Percentiles rank a stretch among this genome's conserved stretches.
These are phyloP conservation scores for Epizoanthus scotinus DNA, from an alignment of 92 coral and sea anemone species.

Conservation along the genomic window DNA sequence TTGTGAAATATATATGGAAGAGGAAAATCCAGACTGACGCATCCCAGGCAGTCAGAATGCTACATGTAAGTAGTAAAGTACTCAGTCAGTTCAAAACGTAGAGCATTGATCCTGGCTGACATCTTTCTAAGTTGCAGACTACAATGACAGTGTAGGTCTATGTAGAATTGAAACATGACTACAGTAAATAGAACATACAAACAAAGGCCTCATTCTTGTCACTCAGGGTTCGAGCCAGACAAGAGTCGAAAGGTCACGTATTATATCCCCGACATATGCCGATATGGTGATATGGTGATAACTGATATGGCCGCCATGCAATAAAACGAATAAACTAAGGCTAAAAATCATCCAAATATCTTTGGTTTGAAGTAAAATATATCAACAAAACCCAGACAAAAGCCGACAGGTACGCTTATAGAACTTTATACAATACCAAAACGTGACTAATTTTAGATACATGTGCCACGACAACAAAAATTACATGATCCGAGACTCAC, in stretches of 20 bases:
- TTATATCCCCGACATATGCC: neutral
- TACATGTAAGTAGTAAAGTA: no score
- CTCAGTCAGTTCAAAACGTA: neutral
- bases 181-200: neutral
- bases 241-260: neutral
- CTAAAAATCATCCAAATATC: no score
- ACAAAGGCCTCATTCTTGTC: neutral
- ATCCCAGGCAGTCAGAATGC: neutral
- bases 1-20: no score
- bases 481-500: conserved; percentile 12
- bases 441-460: no score
- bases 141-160: neutral
- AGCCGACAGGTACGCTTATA: no score
- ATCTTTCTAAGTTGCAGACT: no score
- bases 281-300: neutral
- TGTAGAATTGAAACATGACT: neutral
- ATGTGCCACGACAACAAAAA: conserved; percentile 5
- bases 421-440: no score
- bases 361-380: no score
- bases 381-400: no score
- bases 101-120: neutral
- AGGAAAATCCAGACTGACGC: no score
- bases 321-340: no score
- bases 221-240: neutral
- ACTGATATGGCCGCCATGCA: no score